Percentiles rank a stretch among this genome's conserved stretches.
Evolutionary conservation across 2,888 invertebrate species (phyloP).

Genomic region (Euzophera pinguis): DNA sequence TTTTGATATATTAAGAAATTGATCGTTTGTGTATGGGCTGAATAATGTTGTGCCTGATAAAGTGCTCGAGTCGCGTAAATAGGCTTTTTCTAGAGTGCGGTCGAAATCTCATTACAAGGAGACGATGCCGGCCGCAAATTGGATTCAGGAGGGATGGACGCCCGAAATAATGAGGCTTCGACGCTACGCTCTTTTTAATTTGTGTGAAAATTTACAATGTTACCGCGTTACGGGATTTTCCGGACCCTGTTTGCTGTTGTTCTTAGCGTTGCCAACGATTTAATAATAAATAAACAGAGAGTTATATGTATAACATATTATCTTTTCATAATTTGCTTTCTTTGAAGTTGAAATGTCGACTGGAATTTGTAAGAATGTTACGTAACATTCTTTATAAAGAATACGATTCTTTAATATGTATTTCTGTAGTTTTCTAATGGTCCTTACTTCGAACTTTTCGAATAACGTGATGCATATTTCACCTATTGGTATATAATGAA

Average conservation of each 20-base stretch:
- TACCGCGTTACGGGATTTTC: slow-evolving; percentile 20
- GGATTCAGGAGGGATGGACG: slow-evolving; percentile 59
- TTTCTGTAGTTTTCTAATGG: too few relatives aligned
- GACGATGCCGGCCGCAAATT: slow-evolving; percentile 58
- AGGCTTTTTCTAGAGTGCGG: slow-evolving; percentile 52
- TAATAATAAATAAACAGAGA: too few relatives aligned
- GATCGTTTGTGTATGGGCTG: neutral
- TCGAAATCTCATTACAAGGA: slow-evolving; percentile 63
- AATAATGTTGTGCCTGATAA: slow-evolving; percentile 24
- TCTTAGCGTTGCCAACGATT: neutral
- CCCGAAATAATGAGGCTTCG: slow-evolving; percentile 56
- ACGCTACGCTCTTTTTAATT: slow-evolving; percentile 50
- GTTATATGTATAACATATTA: too few relatives aligned
- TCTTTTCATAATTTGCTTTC: too few relatives aligned
- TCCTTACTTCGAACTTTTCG: too few relatives aligned
- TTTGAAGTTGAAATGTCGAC: neutral
- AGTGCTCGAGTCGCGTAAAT: slow-evolving; percentile 48
- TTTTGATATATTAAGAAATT: too few relatives aligned
- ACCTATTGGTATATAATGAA: too few relatives aligned
- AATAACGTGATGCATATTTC: too few relatives aligned
- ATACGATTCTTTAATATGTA: too few relatives aligned
- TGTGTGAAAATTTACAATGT: slow-evolving; percentile 40
- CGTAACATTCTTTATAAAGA: too few relatives aligned
- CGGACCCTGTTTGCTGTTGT: neutral
- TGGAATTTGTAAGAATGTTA: too few relatives aligned